These are phyloP conservation scores for Drosophila ambigua DNA, from an alignment of 1,140 invertebrate species.

Conservation along the genomic window DNA sequence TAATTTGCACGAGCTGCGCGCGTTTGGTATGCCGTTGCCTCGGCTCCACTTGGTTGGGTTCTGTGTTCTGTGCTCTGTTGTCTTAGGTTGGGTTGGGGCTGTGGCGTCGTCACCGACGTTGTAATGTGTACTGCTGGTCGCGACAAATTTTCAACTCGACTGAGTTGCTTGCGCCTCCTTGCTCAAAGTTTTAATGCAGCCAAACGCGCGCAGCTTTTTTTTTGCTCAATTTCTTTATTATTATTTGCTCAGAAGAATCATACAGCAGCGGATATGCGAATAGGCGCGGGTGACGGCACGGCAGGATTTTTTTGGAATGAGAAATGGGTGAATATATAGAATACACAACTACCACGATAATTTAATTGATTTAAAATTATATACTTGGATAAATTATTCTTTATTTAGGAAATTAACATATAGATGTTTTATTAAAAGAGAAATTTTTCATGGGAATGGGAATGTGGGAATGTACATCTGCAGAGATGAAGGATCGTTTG, in stretches of 20 bases:
- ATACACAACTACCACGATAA: no score
- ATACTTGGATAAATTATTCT: no score
- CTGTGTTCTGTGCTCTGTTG: no score
- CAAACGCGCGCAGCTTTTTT: conserved; percentile 58
- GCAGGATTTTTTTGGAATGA: no score
- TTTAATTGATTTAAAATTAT: no score
- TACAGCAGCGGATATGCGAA: conserved; percentile 30
- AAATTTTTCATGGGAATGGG: no score
- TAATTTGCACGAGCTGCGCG: conserved; percentile 33
- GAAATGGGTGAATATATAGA: no score
- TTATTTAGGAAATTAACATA: no score
- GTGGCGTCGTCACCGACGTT: conserved; percentile 23
- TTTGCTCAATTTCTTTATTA: conserved; percentile 71
- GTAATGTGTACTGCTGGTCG: conserved; percentile 53
- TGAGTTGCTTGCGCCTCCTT: conserved; percentile 76
- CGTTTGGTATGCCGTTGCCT: conserved; percentile 24
- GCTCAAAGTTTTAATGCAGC: conserved; percentile 76
- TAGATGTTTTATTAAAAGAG: no score
- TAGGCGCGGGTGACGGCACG: neutral
- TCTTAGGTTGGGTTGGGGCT: conserved; percentile 1
- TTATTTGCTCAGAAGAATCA: conserved; percentile 52
- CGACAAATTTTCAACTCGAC: conserved; percentile 76
- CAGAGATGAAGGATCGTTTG: neutral
- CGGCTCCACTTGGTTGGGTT: conserved; percentile 5
- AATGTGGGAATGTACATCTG: no score